A percentile compares a stretch with the other conserved stretches of the same genome.
These are phyloP conservation scores for Dendrolimus houi DNA, from an alignment of 2,888 invertebrate species.

Conservation along the genomic window DNA sequence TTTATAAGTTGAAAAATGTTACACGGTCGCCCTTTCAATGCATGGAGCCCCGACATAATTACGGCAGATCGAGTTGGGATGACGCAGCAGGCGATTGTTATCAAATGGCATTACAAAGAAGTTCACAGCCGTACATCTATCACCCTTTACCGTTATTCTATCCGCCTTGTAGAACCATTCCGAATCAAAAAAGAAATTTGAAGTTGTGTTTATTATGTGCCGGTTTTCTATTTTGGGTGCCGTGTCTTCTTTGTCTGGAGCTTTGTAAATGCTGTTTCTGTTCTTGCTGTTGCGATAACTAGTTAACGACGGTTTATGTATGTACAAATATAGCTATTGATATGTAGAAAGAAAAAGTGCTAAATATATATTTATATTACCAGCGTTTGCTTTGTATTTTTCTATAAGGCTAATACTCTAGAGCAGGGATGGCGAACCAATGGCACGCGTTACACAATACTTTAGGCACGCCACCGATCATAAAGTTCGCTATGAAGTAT, in stretches of 20 bases:
- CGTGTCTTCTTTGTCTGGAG: slow-evolving; percentile 32
- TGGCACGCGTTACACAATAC: no score
- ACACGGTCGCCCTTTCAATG: not conserved
- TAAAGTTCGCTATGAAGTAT: no score
- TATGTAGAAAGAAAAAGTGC: no score
- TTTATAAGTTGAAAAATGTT: not conserved
- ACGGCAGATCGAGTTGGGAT: not conserved
- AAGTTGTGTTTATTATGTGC: slow-evolving; percentile 20
- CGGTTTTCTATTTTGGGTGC: slow-evolving; percentile 33
- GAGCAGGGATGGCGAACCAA: no score
- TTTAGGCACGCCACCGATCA: no score
- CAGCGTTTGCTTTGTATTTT: no score
- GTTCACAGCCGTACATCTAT: slow-evolving; percentile 27
- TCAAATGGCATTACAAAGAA: slow-evolving; percentile 24
- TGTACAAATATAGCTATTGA: no score
- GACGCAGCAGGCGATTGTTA: slow-evolving; percentile 27
- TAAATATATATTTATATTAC: no score
- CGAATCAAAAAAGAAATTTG: slow-evolving; percentile 19
- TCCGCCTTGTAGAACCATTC: slow-evolving; percentile 18
- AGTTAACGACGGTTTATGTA: not conserved
- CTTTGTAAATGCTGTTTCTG: slow-evolving; percentile 34
- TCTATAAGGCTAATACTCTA: no score
- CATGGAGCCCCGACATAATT: not conserved
- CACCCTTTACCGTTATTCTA: slow-evolving; percentile 26
- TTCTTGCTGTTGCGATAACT: slow-evolving; percentile 28